A percentile compares a stretch with the other conserved stretches of the same genome.
phyloP scores from a whole-genome alignment of 2,113 vertebrate species.

The Elanus axillaris region DNA sequence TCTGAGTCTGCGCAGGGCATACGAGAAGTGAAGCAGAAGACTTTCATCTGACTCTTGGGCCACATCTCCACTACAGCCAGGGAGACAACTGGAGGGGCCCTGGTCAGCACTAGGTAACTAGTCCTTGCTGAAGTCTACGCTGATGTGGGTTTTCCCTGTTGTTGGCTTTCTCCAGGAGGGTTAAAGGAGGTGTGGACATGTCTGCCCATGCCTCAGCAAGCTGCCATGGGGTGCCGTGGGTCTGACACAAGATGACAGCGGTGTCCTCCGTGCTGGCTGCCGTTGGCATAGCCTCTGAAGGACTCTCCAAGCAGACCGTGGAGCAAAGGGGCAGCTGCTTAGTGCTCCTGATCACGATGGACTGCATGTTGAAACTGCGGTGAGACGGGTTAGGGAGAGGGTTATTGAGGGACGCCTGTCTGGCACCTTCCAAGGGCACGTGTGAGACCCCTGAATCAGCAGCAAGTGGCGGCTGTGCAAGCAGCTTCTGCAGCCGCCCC shows the following conservation, averaged over 20 bases:
- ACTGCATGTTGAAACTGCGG: background rate
- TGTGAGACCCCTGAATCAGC: background rate
- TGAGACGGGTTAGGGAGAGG: background rate
- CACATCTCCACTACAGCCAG: fast-evolving
- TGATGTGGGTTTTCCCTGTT: background rate
- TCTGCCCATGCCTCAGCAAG: background rate
- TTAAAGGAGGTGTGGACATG: background rate
- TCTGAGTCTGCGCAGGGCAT: background rate
- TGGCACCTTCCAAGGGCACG: background rate
- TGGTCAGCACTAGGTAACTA: background rate
- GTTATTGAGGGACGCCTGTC: background rate
- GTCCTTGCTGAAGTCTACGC: background rate
- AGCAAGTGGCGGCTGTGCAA: background rate
- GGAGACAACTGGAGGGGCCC: background rate
- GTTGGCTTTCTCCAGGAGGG: fast-evolving
- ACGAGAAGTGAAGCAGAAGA: background rate
- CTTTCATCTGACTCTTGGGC: background rate
- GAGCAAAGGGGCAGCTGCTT: background rate
- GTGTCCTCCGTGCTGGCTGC: background rate
- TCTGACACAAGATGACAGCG: fast-evolving
- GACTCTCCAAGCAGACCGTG: background rate
- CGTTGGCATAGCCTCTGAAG: background rate
- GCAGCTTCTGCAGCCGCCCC: background rate
- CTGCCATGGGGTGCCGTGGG: background rate
- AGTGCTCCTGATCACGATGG: background rate